phyloP scores from a whole-genome alignment of 2,888 invertebrate species.

The Erpobdella octoculata region DNA sequence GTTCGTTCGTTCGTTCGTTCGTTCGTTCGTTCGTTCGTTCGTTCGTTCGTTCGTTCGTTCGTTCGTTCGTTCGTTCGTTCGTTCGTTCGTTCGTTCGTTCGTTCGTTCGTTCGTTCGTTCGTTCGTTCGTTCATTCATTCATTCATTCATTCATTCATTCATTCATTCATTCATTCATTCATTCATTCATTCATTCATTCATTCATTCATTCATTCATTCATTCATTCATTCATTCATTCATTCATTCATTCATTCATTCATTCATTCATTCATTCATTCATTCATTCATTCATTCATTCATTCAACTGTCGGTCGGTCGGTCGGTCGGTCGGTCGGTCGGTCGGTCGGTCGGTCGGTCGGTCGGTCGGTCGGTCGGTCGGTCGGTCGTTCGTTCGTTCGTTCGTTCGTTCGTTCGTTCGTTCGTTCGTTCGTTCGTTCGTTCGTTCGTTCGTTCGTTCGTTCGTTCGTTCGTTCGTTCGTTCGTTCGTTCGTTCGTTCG shows the following conservation, averaged over 20 bases:
- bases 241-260: background rate
- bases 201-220: conserved; percentile 14
- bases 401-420: no score
- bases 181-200: conserved; percentile 13
- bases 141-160: background rate
- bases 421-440: no score
- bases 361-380: no score
- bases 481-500: no score
- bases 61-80: background rate
- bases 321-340: no score
- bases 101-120: background rate
- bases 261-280: background rate
- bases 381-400: no score
- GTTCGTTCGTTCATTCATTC: background rate
- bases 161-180: conserved; percentile 14
- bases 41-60: background rate
- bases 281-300: background rate
- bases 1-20: background rate
- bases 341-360: no score
- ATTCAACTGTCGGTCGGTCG: background rate
- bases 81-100: background rate
- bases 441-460: no score
- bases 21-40: background rate
- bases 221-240: background rate
- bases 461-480: no score